A percentile compares a stretch with the other conserved stretches of the same genome.
Conservation (phyloP, 1,140 invertebrate genomes). For the Monomorium pharaonis region DNA sequence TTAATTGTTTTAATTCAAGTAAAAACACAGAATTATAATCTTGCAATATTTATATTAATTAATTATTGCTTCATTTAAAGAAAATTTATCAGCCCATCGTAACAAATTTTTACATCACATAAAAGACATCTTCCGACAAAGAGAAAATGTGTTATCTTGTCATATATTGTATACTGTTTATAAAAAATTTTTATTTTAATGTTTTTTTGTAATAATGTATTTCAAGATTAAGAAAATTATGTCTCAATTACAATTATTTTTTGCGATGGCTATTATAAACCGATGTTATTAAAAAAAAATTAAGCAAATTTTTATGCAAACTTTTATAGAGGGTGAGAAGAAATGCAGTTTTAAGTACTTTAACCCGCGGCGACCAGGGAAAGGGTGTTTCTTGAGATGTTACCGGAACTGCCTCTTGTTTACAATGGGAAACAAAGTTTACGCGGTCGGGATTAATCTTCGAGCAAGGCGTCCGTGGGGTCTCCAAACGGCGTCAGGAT, state of each 20-base stretch:
- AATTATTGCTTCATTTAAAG: neutral
- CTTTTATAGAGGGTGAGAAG: slow-evolving; percentile 22
- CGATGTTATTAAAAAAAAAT: slow-evolving; percentile 12
- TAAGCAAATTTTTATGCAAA: neutral
- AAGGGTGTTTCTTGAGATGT: slow-evolving; percentile 40
- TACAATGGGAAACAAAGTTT: slow-evolving; percentile 70
- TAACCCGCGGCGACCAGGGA: neutral
- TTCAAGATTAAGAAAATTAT: neutral
- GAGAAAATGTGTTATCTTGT: neutral
- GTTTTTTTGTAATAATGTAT: neutral
- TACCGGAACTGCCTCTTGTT: slow-evolving; percentile 66
- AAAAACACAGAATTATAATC: slow-evolving; percentile 8
- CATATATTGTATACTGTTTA: neutral
- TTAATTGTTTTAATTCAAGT: slow-evolving; percentile 53
- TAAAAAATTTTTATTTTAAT: slow-evolving; percentile 15
- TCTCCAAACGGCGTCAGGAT: slow-evolving; percentile 68
- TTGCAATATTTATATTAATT: neutral
- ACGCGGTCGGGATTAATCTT: slow-evolving; percentile 73
- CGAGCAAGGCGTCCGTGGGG: slow-evolving; percentile 57
- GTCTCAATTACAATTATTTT: neutral
- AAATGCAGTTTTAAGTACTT: slow-evolving; percentile 53
- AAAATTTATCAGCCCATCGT: neutral
- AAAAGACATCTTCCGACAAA: neutral
- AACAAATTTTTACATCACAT: neutral
- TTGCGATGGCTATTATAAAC: neutral